Percentiles rank a stretch among this genome's conserved stretches.
These are phyloP conservation scores for Nemurella pictetii DNA, from an alignment of 2,888 invertebrate species.

Conservation along the genomic window DNA sequence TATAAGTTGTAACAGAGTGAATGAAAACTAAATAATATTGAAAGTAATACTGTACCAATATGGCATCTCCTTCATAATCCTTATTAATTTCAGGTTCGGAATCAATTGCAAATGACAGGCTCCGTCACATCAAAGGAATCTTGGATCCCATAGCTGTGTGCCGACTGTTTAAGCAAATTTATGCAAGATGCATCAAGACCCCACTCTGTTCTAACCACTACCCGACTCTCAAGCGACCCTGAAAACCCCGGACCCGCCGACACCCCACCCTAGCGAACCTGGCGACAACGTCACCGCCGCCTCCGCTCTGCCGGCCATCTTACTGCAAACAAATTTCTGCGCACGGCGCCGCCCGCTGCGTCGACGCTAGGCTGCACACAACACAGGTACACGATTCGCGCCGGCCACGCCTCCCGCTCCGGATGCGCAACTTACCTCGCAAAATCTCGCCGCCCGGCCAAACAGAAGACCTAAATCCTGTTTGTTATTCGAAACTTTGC, in stretches of 20 bases:
- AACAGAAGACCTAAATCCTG: not conserved
- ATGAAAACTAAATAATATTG: too few species aligned
- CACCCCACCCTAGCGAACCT: too few species aligned
- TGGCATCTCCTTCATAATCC: too few species aligned
- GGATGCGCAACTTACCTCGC: not conserved
- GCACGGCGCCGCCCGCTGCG: not conserved
- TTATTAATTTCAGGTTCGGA: too few species aligned
- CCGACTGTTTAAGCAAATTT: not conserved
- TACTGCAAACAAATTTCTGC: not conserved
- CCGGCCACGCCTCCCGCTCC: not conserved
- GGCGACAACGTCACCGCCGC: not conserved
- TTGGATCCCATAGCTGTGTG: too few species aligned
- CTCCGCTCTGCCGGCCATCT: not conserved
- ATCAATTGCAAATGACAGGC: too few species aligned
- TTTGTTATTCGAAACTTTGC: not conserved
- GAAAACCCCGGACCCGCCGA: not conserved
- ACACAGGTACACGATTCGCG: not conserved
- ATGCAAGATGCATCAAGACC: not conserved
- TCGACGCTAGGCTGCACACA: conserved; percentile 11
- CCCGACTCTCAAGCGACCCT: not conserved
- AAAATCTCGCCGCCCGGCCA: not conserved
- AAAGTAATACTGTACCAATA: too few species aligned
- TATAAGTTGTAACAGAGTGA: too few species aligned
- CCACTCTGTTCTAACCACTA: not conserved
- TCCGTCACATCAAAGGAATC: too few species aligned